Evolutionary conservation across 2,888 invertebrate genomes (phyloP), one percentile per base, ranked within the genome.

Genomic region (Drosophila melanosoma): DNA sequence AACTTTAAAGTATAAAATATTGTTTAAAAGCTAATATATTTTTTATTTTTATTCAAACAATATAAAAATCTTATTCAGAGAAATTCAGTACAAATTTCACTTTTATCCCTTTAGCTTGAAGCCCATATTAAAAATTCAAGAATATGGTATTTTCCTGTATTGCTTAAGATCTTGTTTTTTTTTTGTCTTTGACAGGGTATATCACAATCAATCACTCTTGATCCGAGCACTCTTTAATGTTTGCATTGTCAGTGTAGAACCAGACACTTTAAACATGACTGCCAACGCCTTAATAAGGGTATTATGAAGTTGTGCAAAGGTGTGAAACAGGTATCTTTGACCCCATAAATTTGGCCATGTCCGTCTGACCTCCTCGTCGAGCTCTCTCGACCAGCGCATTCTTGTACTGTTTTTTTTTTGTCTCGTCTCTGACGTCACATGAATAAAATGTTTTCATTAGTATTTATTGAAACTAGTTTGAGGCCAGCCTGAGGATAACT

Each of bases 391-490:
- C 40, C n/a, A 40, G 40, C n/a, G 40, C 45, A 15, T 26, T 45
- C n/a, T 29, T n/a, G 7, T 7, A 11, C 20, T 35, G 17, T 49
- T 33, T 45, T 36, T 23, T 23, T 48, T 35, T 69, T n/a, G 45
- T 26, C 23, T 40, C 6, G n/a, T 23, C 15, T 32, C 62, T 77
- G 76, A 77, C 77, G 76, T 77, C 76, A 77, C 66, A 40, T 35
- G 32, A 38, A 23, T 61, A 38, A 59, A 61, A 66, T 68, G 83
- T 76, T 79, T 82, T 84, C 76, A 70, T 76, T 81, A 76, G 78
- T 85, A 79, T 83, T 83, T 85, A 83, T 79, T 81, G 69, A 63
- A 82, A 85, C 83, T 84, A 76, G 83, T 69, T 83, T 36, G 57
- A 60, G 70, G 61, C 57, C 65, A 62, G 67, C 67, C 69, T 61